Evolutionary conservation across 2,797 vertebrate genomes (phyloP).

Genomic region (Orientallactaga sibirica): DNA sequence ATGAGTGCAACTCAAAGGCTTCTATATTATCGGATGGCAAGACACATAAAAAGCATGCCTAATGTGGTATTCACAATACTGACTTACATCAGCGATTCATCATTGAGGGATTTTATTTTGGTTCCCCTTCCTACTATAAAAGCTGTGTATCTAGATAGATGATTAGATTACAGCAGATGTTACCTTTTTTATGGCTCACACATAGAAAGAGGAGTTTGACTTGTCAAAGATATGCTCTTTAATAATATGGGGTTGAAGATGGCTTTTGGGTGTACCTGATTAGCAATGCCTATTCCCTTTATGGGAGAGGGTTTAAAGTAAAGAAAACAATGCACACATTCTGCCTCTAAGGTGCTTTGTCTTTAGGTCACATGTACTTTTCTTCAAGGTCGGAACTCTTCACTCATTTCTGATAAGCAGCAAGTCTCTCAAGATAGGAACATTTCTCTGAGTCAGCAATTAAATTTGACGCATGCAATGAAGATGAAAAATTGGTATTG

Average conservation of each 20-base stretch:
- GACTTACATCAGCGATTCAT: slow-evolving; percentile 80
- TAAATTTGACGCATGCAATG: not conserved
- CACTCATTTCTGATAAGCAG: slow-evolving; percentile 16
- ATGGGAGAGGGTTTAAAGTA: not conserved
- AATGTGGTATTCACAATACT: slow-evolving; percentile 77
- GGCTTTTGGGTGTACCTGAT: not conserved
- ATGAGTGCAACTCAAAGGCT: slow-evolving; percentile 78
- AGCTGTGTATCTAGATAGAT: slow-evolving; percentile 80
- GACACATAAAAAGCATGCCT: slow-evolving; percentile 60
- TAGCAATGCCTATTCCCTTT: not conserved
- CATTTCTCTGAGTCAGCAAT: slow-evolving; percentile 54
- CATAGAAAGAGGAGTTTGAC: slow-evolving; percentile 33
- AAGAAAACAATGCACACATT: not conserved
- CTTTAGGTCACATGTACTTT: not conserved
- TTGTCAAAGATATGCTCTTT: slow-evolving; percentile 26
- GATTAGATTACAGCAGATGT: slow-evolving; percentile 82
- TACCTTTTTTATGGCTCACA: slow-evolving; percentile 74
- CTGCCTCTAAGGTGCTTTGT: not conserved
- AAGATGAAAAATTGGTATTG: slow-evolving; percentile 19
- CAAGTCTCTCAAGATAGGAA: slow-evolving; percentile 46
- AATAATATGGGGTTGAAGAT: not conserved
- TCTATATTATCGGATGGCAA: slow-evolving; percentile 73
- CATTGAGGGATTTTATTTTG: slow-evolving; percentile 69
- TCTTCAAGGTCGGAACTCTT: not conserved
- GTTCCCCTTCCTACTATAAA: slow-evolving; percentile 72